Evolutionary conservation across 2,113 vertebrate genomes (phyloP).

Genomic region (Ceyx melanurus): DNA sequence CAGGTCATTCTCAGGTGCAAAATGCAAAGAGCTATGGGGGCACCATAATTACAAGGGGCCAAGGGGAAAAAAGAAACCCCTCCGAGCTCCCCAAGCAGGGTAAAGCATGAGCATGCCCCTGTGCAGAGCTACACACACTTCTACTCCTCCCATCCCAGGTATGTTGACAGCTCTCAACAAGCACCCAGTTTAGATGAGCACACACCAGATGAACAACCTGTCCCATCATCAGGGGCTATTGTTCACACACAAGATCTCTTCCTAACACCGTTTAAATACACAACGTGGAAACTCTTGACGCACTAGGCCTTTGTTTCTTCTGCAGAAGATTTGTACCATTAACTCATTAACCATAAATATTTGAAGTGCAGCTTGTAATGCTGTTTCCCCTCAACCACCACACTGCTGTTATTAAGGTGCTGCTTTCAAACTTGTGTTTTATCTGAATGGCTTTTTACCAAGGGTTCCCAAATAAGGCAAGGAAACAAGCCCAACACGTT

Average conservation of each 20-base stretch:
- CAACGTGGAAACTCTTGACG: constrained; percentile 26
- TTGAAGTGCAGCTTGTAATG: background rate
- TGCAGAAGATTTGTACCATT: background rate
- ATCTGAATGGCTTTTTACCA: constrained; percentile 8
- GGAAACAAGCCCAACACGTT: background rate
- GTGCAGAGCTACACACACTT: background rate
- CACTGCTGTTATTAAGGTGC: background rate
- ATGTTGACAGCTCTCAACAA: accelerated
- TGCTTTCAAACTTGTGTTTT: background rate
- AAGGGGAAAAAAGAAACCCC: background rate
- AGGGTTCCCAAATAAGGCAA: background rate
- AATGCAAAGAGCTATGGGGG: background rate
- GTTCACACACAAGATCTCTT: background rate
- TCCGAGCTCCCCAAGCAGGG: background rate
- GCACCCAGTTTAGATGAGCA: background rate
- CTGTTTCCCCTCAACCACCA: background rate
- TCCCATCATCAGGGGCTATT: background rate
- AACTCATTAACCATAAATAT: constrained; percentile 36
- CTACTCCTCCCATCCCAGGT: background rate
- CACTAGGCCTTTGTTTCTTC: constrained; percentile 32
- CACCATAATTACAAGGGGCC: accelerated
- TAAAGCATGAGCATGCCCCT: background rate
- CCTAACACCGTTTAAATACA: background rate
- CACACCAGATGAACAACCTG: background rate
- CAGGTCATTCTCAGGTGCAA: background rate